These are phyloP conservation scores for Melanostigma gelatinosum DNA, from an alignment of 2,113 vertebrate genomes.

Conservation along the genomic window DNA sequence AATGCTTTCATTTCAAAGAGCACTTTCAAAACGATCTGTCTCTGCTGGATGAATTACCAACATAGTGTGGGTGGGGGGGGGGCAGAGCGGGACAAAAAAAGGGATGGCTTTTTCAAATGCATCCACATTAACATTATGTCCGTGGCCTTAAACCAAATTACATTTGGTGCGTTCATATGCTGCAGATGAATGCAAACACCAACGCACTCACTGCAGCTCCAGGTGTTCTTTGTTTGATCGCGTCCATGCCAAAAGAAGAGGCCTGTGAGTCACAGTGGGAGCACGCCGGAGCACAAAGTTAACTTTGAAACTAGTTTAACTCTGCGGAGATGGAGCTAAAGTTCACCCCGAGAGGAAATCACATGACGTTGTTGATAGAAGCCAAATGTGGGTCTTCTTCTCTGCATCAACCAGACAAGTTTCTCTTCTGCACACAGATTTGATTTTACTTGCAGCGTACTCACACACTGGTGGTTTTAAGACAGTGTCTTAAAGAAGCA, in stretches of 20 bases:
- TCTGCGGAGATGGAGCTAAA: background rate
- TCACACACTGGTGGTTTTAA: slow-evolving; percentile 37
- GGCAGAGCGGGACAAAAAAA: slow-evolving; percentile 16
- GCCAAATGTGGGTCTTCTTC: slow-evolving; percentile 14
- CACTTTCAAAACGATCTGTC: slow-evolving; percentile 18
- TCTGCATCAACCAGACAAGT: slow-evolving; percentile 10
- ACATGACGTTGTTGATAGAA: slow-evolving; percentile 18
- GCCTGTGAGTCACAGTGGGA: slow-evolving; percentile 4
- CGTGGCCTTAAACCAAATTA: background rate
- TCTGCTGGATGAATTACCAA: slow-evolving; percentile 16
- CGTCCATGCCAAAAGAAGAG: slow-evolving; percentile 7
- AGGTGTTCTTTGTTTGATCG: slow-evolving; percentile 41
- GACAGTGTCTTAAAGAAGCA: slow-evolving; percentile 47
- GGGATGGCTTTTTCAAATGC: slow-evolving; percentile 1
- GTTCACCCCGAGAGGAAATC: slow-evolving; percentile 3
- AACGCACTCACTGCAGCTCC: background rate
- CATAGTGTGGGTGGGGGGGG: slow-evolving; percentile 2
- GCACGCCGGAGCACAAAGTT: background rate
- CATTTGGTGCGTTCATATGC: background rate
- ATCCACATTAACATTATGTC: slow-evolving; percentile 7
- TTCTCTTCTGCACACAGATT: slow-evolving; percentile 30
- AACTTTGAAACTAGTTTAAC: slow-evolving; percentile 20
- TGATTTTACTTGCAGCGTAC: slow-evolving; percentile 32
- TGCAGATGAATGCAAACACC: background rate
- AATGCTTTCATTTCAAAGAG: slow-evolving; percentile 1